Evolutionary conservation across 2,888 invertebrate species (phyloP).

Genomic region (Dynastes grantii): DNA sequence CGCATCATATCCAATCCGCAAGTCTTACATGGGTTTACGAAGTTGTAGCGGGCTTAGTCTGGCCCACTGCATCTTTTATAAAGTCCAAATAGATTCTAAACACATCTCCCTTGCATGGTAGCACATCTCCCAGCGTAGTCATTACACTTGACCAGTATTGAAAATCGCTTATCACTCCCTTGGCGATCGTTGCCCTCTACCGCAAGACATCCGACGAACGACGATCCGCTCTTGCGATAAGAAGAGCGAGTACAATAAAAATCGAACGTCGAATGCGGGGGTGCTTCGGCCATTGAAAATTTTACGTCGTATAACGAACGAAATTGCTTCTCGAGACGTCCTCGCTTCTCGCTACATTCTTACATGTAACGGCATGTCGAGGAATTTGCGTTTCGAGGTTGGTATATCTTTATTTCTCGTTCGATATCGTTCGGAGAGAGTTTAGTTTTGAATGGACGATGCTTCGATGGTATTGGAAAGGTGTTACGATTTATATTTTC

Average conservation of each 20-base stretch:
- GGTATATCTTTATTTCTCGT: no score
- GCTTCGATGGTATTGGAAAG: no score
- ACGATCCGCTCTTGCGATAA: slow-evolving; percentile 11
- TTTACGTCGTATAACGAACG: not conserved
- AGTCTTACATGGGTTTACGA: not conserved
- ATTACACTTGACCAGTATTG: slow-evolving; percentile 45
- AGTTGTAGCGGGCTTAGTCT: not conserved
- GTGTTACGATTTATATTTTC: no score
- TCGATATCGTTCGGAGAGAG: no score
- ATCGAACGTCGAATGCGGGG: not conserved
- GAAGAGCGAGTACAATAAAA: slow-evolving; percentile 28
- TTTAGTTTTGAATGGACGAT: no score
- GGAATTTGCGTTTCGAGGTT: no score
- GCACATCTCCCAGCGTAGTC: slow-evolving; percentile 23
- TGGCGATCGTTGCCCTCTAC: slow-evolving; percentile 19
- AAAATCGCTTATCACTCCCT: slow-evolving; percentile 41
- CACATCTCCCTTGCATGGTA: slow-evolving; percentile 18
- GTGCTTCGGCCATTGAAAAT: slow-evolving; percentile 1
- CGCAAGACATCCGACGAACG: slow-evolving; percentile 1
- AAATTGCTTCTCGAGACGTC: not conserved
- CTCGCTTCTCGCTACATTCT: not conserved
- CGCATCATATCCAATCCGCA: no score
- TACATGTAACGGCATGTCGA: no score
- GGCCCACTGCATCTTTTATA: slow-evolving; percentile 20
- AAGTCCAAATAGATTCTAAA: slow-evolving; percentile 44